phyloP scores from a whole-genome alignment of 2,888 invertebrate species.

The Caenorhabditis angaria region DNA sequence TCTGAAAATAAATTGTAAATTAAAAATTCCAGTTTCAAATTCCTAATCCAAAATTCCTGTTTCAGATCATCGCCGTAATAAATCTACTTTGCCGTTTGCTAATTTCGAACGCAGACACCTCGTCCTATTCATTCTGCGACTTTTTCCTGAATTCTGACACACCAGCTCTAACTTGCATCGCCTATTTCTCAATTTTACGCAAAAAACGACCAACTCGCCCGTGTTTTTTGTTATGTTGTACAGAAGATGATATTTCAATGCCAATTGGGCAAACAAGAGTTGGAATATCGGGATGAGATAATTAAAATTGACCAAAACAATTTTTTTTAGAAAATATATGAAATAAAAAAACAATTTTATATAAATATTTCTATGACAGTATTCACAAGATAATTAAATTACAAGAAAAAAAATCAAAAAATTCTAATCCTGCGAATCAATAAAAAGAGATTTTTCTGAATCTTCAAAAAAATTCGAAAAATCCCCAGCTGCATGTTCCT shows the following conservation, averaged over 20 bases:
- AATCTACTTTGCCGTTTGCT: not conserved
- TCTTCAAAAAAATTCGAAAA: too few species aligned
- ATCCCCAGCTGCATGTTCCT: too few species aligned
- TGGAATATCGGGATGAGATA: not conserved
- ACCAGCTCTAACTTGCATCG: not conserved
- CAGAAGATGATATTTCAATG: not conserved
- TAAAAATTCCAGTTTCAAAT: not conserved
- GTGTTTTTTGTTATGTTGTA: constrained; percentile 25
- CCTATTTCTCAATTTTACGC: not conserved
- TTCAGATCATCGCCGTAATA: not conserved
- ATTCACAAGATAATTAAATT: too few species aligned
- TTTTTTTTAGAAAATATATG: too few species aligned
- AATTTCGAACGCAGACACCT: not conserved
- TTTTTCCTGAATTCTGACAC: constrained; percentile 1
- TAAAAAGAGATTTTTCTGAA: too few species aligned
- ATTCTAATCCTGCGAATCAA: too few species aligned
- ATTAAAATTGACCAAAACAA: too few species aligned
- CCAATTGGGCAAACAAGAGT: not conserved
- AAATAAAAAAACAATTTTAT: too few species aligned
- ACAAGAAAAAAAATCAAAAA: too few species aligned
- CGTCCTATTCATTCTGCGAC: not conserved
- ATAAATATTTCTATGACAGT: too few species aligned
- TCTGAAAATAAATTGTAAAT: not conserved
- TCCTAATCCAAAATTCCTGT: not conserved
- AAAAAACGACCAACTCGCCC: constrained; percentile 15